These are phyloP conservation scores for Zaprionus ornatus DNA, from an alignment of 1,140 invertebrate genomes.

Conservation along the genomic window DNA sequence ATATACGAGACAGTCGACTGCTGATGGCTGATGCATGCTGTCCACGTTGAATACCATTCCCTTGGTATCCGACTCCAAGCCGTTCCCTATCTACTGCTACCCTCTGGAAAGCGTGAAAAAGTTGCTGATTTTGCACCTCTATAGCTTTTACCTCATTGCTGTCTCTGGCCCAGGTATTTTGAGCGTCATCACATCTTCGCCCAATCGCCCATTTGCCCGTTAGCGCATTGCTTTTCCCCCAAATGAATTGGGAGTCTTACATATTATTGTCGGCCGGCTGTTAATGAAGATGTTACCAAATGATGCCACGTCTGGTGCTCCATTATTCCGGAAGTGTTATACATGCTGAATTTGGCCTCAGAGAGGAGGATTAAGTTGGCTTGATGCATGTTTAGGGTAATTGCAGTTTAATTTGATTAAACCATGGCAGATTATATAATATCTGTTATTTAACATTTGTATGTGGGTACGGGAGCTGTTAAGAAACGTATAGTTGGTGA, in stretches of 20 bases:
- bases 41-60: slow-evolving; percentile 19
- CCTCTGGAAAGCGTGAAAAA: slow-evolving; percentile 34
- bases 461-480: neutral
- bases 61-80: neutral
- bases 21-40: slow-evolving; percentile 25
- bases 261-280: slow-evolving; percentile 50
- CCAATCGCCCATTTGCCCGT: neutral
- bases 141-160: slow-evolving; percentile 13
- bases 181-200: slow-evolving; percentile 45
- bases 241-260: slow-evolving; percentile 41
- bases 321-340: slow-evolving; percentile 78
- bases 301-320: slow-evolving; percentile 49
- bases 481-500: neutral
- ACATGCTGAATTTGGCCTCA: slow-evolving; percentile 50
- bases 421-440: slow-evolving; percentile 36
- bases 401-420: slow-evolving; percentile 43
- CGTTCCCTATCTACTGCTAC: neutral
- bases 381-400: slow-evolving; percentile 31
- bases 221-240: slow-evolving; percentile 13
- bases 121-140: slow-evolving; percentile 56
- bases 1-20: slow-evolving; percentile 43
- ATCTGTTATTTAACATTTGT: slow-evolving; percentile 26
- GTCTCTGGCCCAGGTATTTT: slow-evolving; percentile 15
- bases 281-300: slow-evolving; percentile 73
- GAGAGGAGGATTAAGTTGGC: slow-evolving; percentile 13